phyloP scores from a whole-genome alignment of 2,888 invertebrate genomes.

The Eugnorisma glareosa region DNA sequence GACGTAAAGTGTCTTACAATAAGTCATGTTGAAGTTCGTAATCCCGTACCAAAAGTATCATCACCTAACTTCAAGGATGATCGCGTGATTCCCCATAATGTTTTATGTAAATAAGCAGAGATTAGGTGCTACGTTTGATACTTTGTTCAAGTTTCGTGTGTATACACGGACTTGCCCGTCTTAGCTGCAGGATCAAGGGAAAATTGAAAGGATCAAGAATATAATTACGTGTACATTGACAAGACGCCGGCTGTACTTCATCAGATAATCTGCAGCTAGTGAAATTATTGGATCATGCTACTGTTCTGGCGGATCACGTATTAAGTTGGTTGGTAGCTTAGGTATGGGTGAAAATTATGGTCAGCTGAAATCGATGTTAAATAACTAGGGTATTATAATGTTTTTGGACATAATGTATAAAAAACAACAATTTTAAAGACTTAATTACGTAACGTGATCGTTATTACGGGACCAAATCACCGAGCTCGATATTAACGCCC shows the following conservation, averaged over 20 bases:
- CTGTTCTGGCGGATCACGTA: neutral
- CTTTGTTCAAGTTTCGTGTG: constrained; percentile 50
- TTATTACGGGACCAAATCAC: constrained; percentile 67
- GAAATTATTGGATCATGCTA: constrained; percentile 23
- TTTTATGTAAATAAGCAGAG: constrained; percentile 47
- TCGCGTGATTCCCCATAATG: constrained; percentile 44
- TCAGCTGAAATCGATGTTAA: neutral
- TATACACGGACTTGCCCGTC: constrained; percentile 47
- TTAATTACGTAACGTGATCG: constrained; percentile 65
- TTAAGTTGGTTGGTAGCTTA: neutral
- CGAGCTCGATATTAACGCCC: constrained; percentile 67
- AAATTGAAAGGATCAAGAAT: constrained; percentile 67
- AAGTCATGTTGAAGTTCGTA: constrained; percentile 4
- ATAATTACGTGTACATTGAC: constrained; percentile 63
- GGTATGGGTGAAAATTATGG: neutral
- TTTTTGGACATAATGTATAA: constrained; percentile 30
- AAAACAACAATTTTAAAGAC: constrained; percentile 64
- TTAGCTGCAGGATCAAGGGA: constrained; percentile 62
- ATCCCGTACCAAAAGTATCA: constrained; percentile 15
- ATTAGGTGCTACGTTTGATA: constrained; percentile 41
- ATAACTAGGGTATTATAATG: constrained; percentile 2
- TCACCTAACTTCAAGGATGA: constrained; percentile 22
- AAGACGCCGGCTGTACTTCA: constrained; percentile 31
- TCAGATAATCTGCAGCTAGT: constrained; percentile 27
- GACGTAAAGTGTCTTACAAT: too few relatives aligned